phyloP scores from a whole-genome alignment of 1,140 invertebrate genomes.

The Drosophila funebris region DNA sequence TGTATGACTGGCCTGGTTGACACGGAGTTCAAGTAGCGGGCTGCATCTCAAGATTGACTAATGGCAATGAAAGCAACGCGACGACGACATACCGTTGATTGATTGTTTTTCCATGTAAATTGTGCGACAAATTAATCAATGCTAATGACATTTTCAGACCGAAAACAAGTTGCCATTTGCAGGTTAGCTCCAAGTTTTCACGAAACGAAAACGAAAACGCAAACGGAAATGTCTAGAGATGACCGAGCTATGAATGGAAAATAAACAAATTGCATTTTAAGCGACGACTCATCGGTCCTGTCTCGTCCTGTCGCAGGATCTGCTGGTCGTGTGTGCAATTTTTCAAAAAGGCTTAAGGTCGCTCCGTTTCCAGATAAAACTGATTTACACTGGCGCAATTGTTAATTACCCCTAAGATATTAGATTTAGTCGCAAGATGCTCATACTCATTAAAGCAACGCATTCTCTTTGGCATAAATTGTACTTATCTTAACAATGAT shows the following conservation, averaged over 20 bases:
- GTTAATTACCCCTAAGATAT: slow-evolving; percentile 60
- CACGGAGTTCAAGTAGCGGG: slow-evolving; percentile 65
- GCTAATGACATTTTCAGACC: slow-evolving; percentile 79
- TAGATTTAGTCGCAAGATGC: slow-evolving; percentile 25
- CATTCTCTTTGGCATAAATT: slow-evolving; percentile 45
- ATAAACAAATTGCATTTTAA: slow-evolving; percentile 77
- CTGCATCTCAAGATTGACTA: slow-evolving; percentile 76
- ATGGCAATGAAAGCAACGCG: slow-evolving; percentile 58
- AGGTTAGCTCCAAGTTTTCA: slow-evolving; percentile 42
- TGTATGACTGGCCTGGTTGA: slow-evolving; percentile 54
- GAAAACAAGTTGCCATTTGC: slow-evolving; percentile 59
- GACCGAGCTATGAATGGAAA: slow-evolving; percentile 6
- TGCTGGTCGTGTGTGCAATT: slow-evolving; percentile 53
- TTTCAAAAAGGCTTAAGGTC: slow-evolving; percentile 58
- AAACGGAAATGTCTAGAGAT: slow-evolving; percentile 32
- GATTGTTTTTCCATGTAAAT: slow-evolving; percentile 83
- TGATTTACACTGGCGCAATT: slow-evolving; percentile 68
- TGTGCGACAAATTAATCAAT: slow-evolving; percentile 82
- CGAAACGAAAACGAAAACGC: slow-evolving; percentile 35
- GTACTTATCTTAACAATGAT: slow-evolving; percentile 80
- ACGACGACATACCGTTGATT: slow-evolving; percentile 73
- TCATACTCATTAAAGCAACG: slow-evolving; percentile 54
- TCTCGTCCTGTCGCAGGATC: slow-evolving; percentile 3
- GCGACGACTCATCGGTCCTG: slow-evolving; percentile 49
- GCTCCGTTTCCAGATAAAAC: slow-evolving; percentile 54